Evolutionary conservation across 2,113 vertebrate genomes (phyloP), one percentile per base, ranked within the genome.

Genomic region (Elgaria multicarinata): DNA sequence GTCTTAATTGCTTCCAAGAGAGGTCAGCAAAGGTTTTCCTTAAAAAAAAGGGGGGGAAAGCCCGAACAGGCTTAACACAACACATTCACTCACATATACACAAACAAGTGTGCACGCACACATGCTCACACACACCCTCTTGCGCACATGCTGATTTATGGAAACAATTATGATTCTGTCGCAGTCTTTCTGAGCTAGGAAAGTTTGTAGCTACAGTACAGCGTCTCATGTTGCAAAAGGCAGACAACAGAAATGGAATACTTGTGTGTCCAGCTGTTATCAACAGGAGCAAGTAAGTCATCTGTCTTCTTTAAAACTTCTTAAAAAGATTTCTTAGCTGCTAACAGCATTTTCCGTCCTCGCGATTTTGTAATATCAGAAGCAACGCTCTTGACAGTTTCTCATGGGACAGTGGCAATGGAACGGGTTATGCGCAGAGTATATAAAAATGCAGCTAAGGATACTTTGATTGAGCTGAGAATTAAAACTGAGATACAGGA

Each of bases 21-120:
- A 99, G 98, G 98, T 99, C 98, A 99, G 98, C 98, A 97, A 97
- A 99, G 98, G 98, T 98, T 98, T 99, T 99, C 98, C 98, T 98
- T 97, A 95, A 97, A 97, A 98, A 97, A 36, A 53, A n/a, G 28
- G 33, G 9, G 3, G 16, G 36, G 14, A 5, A 44, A 33, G 26
- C 3, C 53, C n/a, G 97, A 98, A 98, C 97, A 98, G 97, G 93
- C 97, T 97, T 96, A 98, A 97, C 97, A 97, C 98, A 97, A 95
- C 82, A 80, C 95, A 93, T 92, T 95, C 89, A 90, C 87, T 92
- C 87, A 77, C 90, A 93, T 85, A 90, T 71, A 85, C 96, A 96
- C 91, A 96, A 91, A 92, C 95, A 95, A 92, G 81, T 93, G 90
- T 93, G 89, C 75, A 85, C 94, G 93, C 85, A 96, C 93, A 94